Conservation (phyloP, 2,797 vertebrate genomes). For the Poeciliopsis infans region DNA sequence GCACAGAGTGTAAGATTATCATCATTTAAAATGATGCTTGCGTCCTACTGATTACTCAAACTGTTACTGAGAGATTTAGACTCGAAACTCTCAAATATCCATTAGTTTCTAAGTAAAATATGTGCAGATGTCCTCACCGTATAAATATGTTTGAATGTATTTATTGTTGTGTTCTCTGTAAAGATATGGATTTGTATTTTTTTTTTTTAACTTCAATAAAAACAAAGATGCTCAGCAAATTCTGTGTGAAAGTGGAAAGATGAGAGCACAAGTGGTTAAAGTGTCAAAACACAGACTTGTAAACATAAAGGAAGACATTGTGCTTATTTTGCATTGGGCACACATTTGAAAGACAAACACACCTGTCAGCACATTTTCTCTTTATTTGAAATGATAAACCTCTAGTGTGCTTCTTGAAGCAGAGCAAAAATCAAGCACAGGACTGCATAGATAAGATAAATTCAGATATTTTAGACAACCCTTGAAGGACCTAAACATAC, state of each 20-base stretch:
- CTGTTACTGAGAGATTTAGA: constrained; percentile 7
- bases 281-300: neutral
- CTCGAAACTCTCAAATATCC: neutral
- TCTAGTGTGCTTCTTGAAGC: constrained; percentile 63
- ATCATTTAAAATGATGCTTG: neutral
- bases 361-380: constrained; percentile 20
- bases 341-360: constrained; percentile 22
- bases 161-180: constrained; percentile 45
- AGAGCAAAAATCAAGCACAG: constrained; percentile 70
- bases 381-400: constrained; percentile 73
- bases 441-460: constrained; percentile 70
- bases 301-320: neutral
- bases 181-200: neutral
- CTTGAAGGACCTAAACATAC: constrained; percentile 45
- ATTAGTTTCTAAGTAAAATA: neutral
- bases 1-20: neutral
- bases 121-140: neutral
- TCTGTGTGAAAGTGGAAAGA: neutral
- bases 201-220: constrained; percentile 5
- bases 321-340: neutral
- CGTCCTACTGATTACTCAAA: neutral
- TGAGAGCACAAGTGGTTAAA: neutral
- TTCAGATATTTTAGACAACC: constrained; percentile 50
- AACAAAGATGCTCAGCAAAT: constrained; percentile 43
- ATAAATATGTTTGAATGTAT: constrained; percentile 40